Conservation (phyloP, 1,140 invertebrate species). For the Dendrolimus punctatus region DNA sequence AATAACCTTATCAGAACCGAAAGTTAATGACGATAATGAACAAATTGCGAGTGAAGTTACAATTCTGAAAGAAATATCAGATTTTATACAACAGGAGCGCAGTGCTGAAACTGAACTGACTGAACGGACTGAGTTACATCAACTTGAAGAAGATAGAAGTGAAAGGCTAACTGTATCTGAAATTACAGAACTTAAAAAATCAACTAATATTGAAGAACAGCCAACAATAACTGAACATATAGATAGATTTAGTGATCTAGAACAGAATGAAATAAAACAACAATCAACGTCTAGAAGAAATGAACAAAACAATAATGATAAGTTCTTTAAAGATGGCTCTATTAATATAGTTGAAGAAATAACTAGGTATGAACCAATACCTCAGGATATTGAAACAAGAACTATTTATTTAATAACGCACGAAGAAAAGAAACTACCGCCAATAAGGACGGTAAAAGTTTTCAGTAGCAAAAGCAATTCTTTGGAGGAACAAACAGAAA, state of each 20-base stretch:
- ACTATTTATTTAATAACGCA: constrained; percentile 79
- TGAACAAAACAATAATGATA: constrained; percentile 62
- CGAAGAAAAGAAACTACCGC: constrained; percentile 77
- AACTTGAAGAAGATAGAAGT: too few species aligned
- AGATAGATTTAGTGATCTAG: neutral
- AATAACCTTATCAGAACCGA: constrained; percentile 17
- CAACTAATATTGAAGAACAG: too few species aligned
- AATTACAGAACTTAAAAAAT: neutral
- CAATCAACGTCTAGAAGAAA: constrained; percentile 11
- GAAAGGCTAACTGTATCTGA: neutral
- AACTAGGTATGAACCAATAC: constrained; percentile 30
- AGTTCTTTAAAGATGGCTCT: constrained; percentile 42
- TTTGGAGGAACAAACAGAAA: constrained; percentile 25
- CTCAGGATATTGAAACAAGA: constrained; percentile 66
- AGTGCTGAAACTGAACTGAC: constrained; percentile 5
- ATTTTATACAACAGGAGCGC: constrained; percentile 15
- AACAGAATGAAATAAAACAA: constrained; percentile 4
- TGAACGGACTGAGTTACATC: neutral
- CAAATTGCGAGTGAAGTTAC: constrained; percentile 46
- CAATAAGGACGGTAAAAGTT: constrained; percentile 76
- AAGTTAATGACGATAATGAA: constrained; percentile 15
- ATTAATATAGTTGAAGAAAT: constrained; percentile 42
- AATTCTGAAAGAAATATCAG: constrained; percentile 33
- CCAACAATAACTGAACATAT: too few species aligned
- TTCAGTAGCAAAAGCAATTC: constrained; percentile 61